phyloP scores from a whole-genome alignment of 2,113 vertebrate genomes.

The Boulengeromyrus knoepffleri region DNA sequence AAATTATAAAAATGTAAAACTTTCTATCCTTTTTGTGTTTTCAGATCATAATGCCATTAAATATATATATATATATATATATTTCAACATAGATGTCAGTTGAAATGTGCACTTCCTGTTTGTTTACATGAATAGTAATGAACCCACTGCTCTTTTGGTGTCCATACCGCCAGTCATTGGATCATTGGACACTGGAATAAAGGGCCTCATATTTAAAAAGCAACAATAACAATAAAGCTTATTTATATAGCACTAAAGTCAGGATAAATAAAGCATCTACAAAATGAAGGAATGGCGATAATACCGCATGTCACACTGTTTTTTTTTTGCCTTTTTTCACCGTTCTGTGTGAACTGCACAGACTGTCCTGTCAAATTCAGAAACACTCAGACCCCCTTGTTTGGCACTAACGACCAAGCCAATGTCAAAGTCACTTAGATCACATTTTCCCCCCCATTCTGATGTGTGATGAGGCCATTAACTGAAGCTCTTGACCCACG shows the following conservation, averaged over 20 bases:
- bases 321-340: too few relatives aligned
- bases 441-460: not conserved
- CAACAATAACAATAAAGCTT: not conserved
- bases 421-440: not conserved
- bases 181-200: not conserved
- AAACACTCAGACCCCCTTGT: not conserved
- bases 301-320: not conserved
- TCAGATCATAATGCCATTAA: not conserved
- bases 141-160: not conserved
- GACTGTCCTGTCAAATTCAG: not conserved
- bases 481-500: not conserved
- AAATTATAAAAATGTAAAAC: not conserved
- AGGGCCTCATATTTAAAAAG: not conserved
- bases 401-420: not conserved
- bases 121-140: not conserved
- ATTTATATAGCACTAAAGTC: not conserved
- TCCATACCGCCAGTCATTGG: not conserved
- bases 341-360: not conserved
- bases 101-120: not conserved
- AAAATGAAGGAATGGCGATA: not conserved
- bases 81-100: too few relatives aligned
- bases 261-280: not conserved
- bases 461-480: not conserved
- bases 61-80: too few relatives aligned
- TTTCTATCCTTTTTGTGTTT: not conserved